These are phyloP conservation scores for Arge pagana DNA, from an alignment of 2,888 invertebrate genomes.

Conservation along the genomic window DNA sequence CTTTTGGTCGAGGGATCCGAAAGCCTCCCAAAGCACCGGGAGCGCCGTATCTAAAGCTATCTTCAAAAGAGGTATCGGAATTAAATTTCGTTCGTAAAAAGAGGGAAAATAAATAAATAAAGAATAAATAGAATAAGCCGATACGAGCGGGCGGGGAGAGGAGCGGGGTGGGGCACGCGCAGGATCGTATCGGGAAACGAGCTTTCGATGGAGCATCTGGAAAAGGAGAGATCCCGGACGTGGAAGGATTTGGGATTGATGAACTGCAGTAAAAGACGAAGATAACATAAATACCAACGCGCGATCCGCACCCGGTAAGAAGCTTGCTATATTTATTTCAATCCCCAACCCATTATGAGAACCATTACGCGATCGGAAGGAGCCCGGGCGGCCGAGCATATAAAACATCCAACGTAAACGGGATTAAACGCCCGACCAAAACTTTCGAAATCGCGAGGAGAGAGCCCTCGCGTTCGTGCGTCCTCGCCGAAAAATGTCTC, in stretches of 20 bases:
- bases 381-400: conserved; percentile 28
- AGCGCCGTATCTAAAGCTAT: conserved; percentile 12
- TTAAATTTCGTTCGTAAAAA: conserved; percentile 4
- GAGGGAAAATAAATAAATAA: not conserved
- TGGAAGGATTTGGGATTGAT: conserved; percentile 18
- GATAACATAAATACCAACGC: conserved; percentile 20
- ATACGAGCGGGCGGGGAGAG: not conserved
- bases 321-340: conserved; percentile 40
- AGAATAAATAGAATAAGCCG: not conserved
- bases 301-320: conserved; percentile 29
- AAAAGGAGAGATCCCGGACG: too few relatives aligned
- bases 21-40: conserved; percentile 8
- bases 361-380: conserved; percentile 36
- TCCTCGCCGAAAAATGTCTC: too few relatives aligned
- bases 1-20: not conserved
- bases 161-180: too few relatives aligned
- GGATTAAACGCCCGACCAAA: conserved; percentile 19
- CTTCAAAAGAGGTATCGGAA: conserved; percentile 12
- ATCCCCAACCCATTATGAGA: conserved; percentile 36
- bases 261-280: conserved; percentile 16
- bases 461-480: too few relatives aligned
- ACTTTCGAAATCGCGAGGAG: conserved; percentile 18
- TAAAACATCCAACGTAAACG: conserved; percentile 8
- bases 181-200: too few relatives aligned
- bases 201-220: too few relatives aligned